phyloP scores from a whole-genome alignment of 2,888 invertebrate species.

The Cinara cedri region DNA sequence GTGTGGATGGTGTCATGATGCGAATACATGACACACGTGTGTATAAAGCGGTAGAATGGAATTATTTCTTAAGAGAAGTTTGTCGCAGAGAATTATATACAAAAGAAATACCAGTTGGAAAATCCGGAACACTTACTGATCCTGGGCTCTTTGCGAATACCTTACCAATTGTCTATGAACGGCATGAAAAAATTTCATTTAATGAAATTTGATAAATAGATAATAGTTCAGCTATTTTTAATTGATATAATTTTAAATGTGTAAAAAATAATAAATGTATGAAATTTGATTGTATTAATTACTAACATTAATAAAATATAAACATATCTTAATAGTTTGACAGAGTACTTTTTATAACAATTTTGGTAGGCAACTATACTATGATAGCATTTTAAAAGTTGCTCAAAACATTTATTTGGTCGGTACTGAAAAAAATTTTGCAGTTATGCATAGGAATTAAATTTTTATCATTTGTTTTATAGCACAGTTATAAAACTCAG shows the following conservation, averaged over 20 bases:
- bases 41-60: slow-evolving; percentile 77
- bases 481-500: no score
- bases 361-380: no score
- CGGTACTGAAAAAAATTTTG: no score
- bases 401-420: no score
- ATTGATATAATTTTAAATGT: neutral
- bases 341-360: no score
- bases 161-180: slow-evolving; percentile 48
- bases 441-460: no score
- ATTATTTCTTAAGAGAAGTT: slow-evolving; percentile 82
- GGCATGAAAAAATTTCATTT: slow-evolving; percentile 45
- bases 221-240: neutral
- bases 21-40: slow-evolving; percentile 86
- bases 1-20: slow-evolving; percentile 92
- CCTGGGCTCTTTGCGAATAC: slow-evolving; percentile 46
- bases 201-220: neutral
- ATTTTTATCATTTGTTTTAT: no score
- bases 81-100: slow-evolving; percentile 79
- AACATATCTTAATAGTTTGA: slow-evolving; percentile 16
- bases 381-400: no score
- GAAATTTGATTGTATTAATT: slow-evolving; percentile 1
- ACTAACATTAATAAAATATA: neutral
- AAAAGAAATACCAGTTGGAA: slow-evolving; percentile 67
- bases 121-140: slow-evolving; percentile 48
- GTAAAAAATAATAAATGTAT: neutral